These are phyloP conservation scores for Ctenosaura bakeri DNA, from an alignment of 2,797 vertebrate genomes.

Conservation along the genomic window DNA sequence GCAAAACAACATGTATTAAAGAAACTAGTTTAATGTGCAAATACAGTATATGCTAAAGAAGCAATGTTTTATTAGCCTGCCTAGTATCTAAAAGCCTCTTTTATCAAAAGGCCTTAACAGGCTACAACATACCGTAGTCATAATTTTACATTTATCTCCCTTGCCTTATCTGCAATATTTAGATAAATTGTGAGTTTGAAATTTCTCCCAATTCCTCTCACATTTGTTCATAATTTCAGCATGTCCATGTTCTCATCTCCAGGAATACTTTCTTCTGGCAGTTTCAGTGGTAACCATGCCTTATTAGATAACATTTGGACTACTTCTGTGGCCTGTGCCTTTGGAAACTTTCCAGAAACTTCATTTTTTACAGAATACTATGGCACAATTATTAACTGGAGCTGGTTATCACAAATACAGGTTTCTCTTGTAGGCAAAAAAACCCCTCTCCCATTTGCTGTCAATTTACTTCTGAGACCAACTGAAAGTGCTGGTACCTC, in stretches of 20 bases:
- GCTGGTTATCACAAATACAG: not conserved
- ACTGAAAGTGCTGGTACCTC: not conserved
- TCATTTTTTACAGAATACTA: not conserved
- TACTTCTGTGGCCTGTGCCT: not conserved
- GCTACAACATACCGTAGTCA: not conserved
- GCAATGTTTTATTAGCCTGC: not conserved
- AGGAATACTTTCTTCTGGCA: not conserved
- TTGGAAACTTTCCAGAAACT: not conserved
- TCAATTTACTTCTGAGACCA: no score
- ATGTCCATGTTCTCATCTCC: not conserved
- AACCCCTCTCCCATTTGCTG: not conserved
- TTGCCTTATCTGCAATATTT: not conserved
- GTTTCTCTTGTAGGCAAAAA: not conserved
- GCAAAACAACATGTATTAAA: not conserved
- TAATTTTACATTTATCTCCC: not conserved
- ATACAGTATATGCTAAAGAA: not conserved
- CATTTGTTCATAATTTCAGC: not conserved
- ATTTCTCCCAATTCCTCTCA: not conserved
- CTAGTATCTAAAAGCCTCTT: not conserved
- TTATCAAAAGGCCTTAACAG: not conserved
- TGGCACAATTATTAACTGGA: not conserved
- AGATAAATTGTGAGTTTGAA: not conserved
- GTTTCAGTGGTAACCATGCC: not conserved
- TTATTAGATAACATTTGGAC: not conserved
- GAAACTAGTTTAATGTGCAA: not conserved